Evolutionary conservation across 2,797 vertebrate genomes (phyloP).

Genomic region (Protonibea diacanthus): DNA sequence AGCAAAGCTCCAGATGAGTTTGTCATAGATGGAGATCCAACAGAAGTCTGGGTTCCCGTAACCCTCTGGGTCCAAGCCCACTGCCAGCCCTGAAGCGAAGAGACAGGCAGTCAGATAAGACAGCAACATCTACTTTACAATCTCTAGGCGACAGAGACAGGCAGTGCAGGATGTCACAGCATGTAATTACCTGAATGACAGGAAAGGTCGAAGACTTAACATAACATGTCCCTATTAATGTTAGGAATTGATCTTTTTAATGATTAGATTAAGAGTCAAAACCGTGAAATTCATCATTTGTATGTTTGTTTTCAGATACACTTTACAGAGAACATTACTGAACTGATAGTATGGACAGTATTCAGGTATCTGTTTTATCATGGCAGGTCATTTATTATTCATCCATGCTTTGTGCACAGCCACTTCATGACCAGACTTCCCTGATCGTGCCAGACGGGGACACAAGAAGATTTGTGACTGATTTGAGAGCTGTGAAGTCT

Average conservation of each 20-base stretch:
- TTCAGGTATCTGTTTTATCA: background rate
- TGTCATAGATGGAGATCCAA: slow-evolving; percentile 98
- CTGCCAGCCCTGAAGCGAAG: slow-evolving; percentile 89
- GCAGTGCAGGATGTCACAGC: background rate
- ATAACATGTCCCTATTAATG: background rate
- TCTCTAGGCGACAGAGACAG: slow-evolving; percentile 12
- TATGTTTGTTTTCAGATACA: background rate
- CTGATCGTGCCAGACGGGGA: background rate
- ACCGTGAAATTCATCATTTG: background rate
- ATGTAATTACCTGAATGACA: background rate
- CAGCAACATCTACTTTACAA: slow-evolving; percentile 12
- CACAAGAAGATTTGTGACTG: slow-evolving; percentile 1
- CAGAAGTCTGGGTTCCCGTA: slow-evolving; percentile 99
- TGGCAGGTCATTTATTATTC: background rate
- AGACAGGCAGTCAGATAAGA: slow-evolving; percentile 39
- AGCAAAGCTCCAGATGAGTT: slow-evolving; percentile 99
- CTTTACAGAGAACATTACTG: background rate
- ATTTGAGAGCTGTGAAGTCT: background rate
- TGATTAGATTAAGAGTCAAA: too few relatives aligned
- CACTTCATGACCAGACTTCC: background rate
- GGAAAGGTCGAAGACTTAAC: slow-evolving; percentile 1
- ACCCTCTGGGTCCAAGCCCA: slow-evolving; percentile 97
- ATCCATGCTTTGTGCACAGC: background rate
- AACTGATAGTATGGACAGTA: background rate
- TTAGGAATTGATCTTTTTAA: background rate